Evolutionary conservation across 2,888 invertebrate species (phyloP).

Genomic region (Kryphioiulus occultus): DNA sequence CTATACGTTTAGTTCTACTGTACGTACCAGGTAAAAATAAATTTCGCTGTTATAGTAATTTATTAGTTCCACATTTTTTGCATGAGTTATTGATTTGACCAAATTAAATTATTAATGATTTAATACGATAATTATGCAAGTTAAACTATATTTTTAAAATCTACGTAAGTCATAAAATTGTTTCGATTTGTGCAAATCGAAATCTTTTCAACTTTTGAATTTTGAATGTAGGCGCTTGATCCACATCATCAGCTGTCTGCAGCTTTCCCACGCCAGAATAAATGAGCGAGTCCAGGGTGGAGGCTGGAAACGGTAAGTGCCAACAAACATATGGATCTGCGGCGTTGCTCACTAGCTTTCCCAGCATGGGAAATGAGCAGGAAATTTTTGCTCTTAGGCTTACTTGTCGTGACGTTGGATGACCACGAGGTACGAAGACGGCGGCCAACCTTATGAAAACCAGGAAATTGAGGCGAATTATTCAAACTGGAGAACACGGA

Average conservation of each 20-base stretch:
- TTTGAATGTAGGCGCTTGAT: too few relatives aligned
- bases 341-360: neutral
- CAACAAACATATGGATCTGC: neutral
- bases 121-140: too few relatives aligned
- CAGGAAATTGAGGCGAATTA: neutral
- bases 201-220: too few relatives aligned
- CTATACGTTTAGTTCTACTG: too few relatives aligned
- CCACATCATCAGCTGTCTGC: neutral
- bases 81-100: too few relatives aligned
- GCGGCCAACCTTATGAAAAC: neutral
- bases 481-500: neutral
- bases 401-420: neutral
- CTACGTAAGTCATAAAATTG: too few relatives aligned
- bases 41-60: too few relatives aligned
- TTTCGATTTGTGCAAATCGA: too few relatives aligned
- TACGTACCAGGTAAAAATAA: too few relatives aligned
- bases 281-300: neutral
- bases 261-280: neutral
- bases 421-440: neutral
- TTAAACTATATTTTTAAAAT: too few relatives aligned
- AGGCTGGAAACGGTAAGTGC: neutral
- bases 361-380: neutral
- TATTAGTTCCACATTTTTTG: too few relatives aligned
- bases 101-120: too few relatives aligned
- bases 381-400: neutral